Evolutionary conservation across 1,140 invertebrate species (phyloP).

Genomic region (Saccostrea cuccullata): DNA sequence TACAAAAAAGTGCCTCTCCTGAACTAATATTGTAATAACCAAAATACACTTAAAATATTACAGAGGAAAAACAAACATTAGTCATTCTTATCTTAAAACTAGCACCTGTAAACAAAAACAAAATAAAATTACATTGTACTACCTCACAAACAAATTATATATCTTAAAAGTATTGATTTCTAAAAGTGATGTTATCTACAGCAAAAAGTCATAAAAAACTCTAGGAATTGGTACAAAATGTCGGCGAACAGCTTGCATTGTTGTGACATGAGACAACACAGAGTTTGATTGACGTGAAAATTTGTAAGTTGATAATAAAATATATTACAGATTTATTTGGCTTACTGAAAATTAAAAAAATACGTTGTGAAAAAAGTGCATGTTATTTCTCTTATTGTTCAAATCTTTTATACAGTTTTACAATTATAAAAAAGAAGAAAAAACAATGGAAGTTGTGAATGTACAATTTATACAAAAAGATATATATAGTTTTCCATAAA

Average conservation of each 20-base stretch:
- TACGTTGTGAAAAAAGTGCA: conserved; percentile 22
- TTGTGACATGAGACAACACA: conserved; percentile 44
- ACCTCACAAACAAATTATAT: neutral
- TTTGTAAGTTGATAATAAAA: conserved; percentile 42
- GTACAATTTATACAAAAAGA: conserved; percentile 22
- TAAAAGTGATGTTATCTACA: neutral
- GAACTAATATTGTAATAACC: neutral
- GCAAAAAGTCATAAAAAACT: conserved; percentile 14
- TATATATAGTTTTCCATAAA: conserved; percentile 19
- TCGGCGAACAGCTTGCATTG: conserved; percentile 41
- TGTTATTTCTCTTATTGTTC: neutral
- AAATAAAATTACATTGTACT: neutral
- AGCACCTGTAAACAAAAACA: conserved; percentile 19
- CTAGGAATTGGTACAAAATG: neutral
- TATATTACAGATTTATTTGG: conserved; percentile 42
- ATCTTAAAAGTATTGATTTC: conserved; percentile 8
- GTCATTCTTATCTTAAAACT: neutral
- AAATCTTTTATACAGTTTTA: neutral
- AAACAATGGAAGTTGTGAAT: conserved; percentile 18
- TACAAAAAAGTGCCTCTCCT: neutral
- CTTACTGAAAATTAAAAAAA: conserved; percentile 40
- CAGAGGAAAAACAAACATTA: neutral
- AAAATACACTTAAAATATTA: neutral
- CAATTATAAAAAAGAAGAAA: neutral
- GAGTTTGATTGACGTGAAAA: conserved; percentile 45